Evolutionary conservation across 92 coral and sea anemone species (phyloP).

Genomic region (Zoanthus sansibaricus): DNA sequence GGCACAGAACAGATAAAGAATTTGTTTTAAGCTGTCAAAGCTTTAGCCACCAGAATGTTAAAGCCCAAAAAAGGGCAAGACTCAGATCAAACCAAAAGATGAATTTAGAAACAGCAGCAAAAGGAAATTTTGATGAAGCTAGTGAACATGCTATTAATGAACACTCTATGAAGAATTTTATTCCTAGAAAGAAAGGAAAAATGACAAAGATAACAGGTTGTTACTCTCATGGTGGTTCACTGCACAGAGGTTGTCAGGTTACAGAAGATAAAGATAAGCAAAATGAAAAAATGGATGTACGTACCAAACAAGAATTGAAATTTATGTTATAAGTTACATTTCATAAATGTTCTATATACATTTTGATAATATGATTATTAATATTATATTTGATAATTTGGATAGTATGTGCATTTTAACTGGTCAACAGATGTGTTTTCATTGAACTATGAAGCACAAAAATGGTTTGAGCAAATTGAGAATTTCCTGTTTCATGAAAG

Average conservation of each 20-base stretch:
- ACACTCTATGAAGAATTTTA: neutral
- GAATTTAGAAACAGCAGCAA: neutral
- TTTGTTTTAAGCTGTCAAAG: neutral
- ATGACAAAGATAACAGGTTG: neutral
- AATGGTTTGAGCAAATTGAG: too few relatives aligned
- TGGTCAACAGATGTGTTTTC: too few relatives aligned
- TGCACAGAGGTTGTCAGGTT: neutral
- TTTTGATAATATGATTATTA: too few relatives aligned
- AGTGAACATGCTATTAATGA: conserved; percentile 1
- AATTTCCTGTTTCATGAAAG: too few relatives aligned
- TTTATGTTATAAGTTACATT: too few relatives aligned
- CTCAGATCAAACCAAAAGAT: neutral
- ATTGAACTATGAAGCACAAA: too few relatives aligned
- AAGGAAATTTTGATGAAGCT: neutral
- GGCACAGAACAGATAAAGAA: neutral
- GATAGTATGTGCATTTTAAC: too few relatives aligned
- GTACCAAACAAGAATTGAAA: too few relatives aligned
- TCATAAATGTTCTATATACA: too few relatives aligned
- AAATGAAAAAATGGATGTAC: too few relatives aligned
- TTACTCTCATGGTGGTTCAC: neutral
- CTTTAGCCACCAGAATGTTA: neutral
- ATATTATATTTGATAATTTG: too few relatives aligned
- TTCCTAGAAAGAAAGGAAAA: conserved; percentile 15
- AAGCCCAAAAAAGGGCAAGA: neutral
- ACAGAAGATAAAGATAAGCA: too few relatives aligned